These are phyloP conservation scores for Cliona cf. orientalis DNA, from an alignment of 37 sponge, comb jelly and placozoan genomes.

Conservation along the genomic window DNA sequence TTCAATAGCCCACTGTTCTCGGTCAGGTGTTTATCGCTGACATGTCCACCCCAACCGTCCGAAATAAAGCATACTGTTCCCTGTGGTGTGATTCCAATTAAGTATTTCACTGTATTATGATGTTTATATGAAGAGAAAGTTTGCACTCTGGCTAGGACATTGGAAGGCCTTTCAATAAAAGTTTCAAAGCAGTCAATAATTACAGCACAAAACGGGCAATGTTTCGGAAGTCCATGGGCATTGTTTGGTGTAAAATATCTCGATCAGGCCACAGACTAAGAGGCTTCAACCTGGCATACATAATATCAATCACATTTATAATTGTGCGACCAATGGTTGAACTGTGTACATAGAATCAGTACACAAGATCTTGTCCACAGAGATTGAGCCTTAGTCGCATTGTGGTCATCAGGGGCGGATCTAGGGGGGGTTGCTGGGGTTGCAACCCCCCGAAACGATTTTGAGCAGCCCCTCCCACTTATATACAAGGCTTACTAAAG, in stretches of 20 bases:
- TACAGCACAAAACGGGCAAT: constrained; percentile 35
- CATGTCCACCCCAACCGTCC: constrained; percentile 75
- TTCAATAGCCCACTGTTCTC: constrained; percentile 7
- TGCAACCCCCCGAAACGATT: too few species aligned
- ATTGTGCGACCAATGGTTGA: constrained; percentile 46
- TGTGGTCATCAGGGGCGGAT: constrained; percentile 27
- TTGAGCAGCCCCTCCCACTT: too few species aligned
- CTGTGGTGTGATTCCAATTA: constrained; percentile 79
- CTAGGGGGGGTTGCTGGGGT: too few species aligned
- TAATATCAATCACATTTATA: not conserved
- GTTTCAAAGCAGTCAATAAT: constrained; percentile 59
- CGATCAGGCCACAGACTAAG: constrained; percentile 67
- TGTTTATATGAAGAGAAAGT: constrained; percentile 75
- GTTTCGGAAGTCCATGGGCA: constrained; percentile 53
- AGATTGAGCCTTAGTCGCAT: constrained; percentile 48
- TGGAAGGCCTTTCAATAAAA: constrained; percentile 46
- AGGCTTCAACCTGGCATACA: constrained; percentile 10
- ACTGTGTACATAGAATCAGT: constrained; percentile 33
- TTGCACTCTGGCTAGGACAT: constrained; percentile 52
- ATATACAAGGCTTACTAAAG: too few species aligned
- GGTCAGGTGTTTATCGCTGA: constrained; percentile 73
- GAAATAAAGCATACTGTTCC: constrained; percentile 66
- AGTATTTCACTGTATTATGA: constrained; percentile 60
- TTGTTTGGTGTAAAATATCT: constrained; percentile 48
- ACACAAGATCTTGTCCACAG: constrained; percentile 34